Conservation (phyloP, 2,113 vertebrate species). For the Echinops telfairi region DNA sequence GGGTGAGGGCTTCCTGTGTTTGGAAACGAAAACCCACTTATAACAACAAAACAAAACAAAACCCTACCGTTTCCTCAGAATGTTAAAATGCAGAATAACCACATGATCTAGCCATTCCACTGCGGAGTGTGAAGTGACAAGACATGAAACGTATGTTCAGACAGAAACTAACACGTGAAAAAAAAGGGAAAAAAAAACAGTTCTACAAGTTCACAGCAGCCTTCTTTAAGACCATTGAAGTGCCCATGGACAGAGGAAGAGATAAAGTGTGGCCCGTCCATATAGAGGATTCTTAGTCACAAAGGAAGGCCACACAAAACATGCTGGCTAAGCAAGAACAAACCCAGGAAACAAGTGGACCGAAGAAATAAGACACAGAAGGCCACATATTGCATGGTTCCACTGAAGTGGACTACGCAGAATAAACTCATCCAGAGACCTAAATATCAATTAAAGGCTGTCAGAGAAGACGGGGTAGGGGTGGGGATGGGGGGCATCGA, state of each 20-base stretch:
- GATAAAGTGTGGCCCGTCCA: neutral
- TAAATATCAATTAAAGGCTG: neutral
- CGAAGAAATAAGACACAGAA: neutral
- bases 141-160: neutral
- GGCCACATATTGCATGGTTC: neutral
- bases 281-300: no score
- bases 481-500: no score
- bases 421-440: neutral
- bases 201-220: neutral
- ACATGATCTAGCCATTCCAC: neutral
- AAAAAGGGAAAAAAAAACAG: no score
- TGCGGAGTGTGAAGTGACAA: neutral
- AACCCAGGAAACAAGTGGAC: neutral
- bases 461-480: neutral
- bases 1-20: slow-evolving; percentile 93
- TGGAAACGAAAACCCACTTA: slow-evolving; percentile 65
- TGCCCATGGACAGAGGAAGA: neutral
- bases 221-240: neutral
- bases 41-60: neutral
- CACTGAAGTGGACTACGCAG: neutral
- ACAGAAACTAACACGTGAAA: neutral
- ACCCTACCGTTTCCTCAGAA: neutral
- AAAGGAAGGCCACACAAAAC: neutral
- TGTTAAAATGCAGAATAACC: neutral
- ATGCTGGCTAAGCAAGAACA: no score